Evolutionary conservation across 2,888 invertebrate genomes (phyloP).

Genomic region (Dione vanillae): DNA sequence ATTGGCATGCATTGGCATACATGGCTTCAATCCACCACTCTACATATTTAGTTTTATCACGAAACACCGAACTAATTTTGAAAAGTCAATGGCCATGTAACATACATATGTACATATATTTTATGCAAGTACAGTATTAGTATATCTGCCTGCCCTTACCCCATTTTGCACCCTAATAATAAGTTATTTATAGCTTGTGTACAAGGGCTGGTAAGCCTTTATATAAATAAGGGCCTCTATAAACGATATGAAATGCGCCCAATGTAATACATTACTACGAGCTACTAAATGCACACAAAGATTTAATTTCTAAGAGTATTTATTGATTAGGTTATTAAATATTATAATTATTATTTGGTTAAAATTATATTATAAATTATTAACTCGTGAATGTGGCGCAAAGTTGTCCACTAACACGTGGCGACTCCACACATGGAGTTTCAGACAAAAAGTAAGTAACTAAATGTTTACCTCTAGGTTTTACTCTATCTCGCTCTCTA

Average conservation of each 20-base stretch:
- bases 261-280: not conserved
- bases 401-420: no score
- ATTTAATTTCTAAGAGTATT: not conserved
- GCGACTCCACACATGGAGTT: no score
- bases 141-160: constrained; percentile 12
- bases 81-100: constrained; percentile 4
- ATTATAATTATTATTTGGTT: no score
- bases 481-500: no score
- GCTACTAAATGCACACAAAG: not conserved
- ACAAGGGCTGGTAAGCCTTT: constrained; percentile 22
- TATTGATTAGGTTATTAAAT: not conserved
- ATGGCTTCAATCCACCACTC: no score
- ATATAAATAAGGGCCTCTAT: constrained; percentile 19
- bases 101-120: not conserved
- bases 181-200: constrained; percentile 23
- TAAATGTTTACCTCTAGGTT: no score
- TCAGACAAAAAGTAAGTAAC: no score
- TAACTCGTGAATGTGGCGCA: no score
- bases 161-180: constrained; percentile 21
- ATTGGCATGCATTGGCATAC: no score
- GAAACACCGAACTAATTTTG: not conserved
- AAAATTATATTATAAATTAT: no score
- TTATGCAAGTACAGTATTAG: constrained; percentile 12
- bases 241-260: constrained; percentile 4
- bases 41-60: not conserved